Evolutionary conservation across 2,888 invertebrate species (phyloP).

Genomic region (Agonum fuliginosum): DNA sequence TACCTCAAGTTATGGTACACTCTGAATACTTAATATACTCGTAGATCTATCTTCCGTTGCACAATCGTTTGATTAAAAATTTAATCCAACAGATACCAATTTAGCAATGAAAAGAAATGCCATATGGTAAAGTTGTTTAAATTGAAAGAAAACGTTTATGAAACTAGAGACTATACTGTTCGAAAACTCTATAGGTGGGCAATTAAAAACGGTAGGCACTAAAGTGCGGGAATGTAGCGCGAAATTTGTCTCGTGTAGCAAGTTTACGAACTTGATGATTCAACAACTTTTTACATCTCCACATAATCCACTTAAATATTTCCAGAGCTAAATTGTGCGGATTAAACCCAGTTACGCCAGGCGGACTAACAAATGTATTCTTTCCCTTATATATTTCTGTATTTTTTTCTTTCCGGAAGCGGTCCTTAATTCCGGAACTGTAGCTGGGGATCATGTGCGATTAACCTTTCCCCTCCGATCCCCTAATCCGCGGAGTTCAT

Average conservation of each 20-base stretch:
- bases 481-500: constrained; percentile 52
- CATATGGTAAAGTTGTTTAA: too few species aligned
- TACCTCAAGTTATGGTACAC: too few species aligned
- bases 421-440: constrained; percentile 58
- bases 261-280: constrained; percentile 41
- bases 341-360: constrained; percentile 54
- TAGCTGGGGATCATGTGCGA: constrained; percentile 57
- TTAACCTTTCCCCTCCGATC: constrained; percentile 57
- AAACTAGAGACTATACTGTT: too few species aligned
- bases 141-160: too few species aligned
- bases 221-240: not conserved
- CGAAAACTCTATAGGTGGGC: too few species aligned
- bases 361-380: constrained; percentile 56
- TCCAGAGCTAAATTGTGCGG: constrained; percentile 55
- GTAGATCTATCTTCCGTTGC: too few species aligned
- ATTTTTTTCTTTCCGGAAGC: constrained; percentile 53
- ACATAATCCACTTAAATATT: constrained; percentile 58
- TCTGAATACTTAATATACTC: too few species aligned
- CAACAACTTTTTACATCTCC: constrained; percentile 46
- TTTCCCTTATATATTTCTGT: constrained; percentile 57
- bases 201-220: not conserved
- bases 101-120: too few species aligned
- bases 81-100: too few species aligned
- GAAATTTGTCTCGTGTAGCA: not conserved
- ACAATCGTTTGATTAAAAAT: too few species aligned